Evolutionary conservation across 2,888 invertebrate species (phyloP), one percentile per base, ranked within the genome.

Genomic region (Phengaris alcon): DNA sequence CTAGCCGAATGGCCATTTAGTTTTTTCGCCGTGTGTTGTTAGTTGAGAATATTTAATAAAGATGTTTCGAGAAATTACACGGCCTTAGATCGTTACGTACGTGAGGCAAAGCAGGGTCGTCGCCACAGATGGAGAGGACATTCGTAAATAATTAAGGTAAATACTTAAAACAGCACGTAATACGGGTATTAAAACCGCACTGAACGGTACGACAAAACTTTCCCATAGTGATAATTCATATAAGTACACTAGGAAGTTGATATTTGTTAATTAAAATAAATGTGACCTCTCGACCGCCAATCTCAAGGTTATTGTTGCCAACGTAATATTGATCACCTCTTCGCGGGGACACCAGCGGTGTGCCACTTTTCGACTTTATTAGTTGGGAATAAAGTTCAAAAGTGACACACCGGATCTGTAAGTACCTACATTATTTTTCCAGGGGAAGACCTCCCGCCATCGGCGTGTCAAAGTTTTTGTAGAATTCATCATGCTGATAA

Each of bases 261-360:
- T 52, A 52, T 52, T 52, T 52, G 52, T 52, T 48, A 48, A 48
- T 48, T 48, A 7, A 8, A 59, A 59, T 35, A 64, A 55, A 55
- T 55, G 64, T 64, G 64, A 35, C 64, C 64, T 64, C 64, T 35
- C 6, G 59, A 35, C 64, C 52, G 52, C 52, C 35, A 35, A 64
- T 64, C 12, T 64, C 64, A 64, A 64, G 64, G 64, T 12, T 12
- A 64, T 35, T 9, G 35, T 64, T 64, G 64, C 64, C 44, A 64
- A 64, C 35, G 22, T 51, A 9, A 54, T 64, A 64, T 44, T 64
- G 64, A 64, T 64, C 35, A 44, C 35, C 8, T 7, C 12, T 57
- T 57, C 35, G 35, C 35, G 35, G 35, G 35, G 35, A 35, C 35
- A 35, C 35, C 35, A 57, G 57, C 4, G n/a, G 9, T 57, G 35